Base-by-base conservation (phyloP, 2,797 vertebrate genomes). In the Poeciliopsis infans region DNA sequence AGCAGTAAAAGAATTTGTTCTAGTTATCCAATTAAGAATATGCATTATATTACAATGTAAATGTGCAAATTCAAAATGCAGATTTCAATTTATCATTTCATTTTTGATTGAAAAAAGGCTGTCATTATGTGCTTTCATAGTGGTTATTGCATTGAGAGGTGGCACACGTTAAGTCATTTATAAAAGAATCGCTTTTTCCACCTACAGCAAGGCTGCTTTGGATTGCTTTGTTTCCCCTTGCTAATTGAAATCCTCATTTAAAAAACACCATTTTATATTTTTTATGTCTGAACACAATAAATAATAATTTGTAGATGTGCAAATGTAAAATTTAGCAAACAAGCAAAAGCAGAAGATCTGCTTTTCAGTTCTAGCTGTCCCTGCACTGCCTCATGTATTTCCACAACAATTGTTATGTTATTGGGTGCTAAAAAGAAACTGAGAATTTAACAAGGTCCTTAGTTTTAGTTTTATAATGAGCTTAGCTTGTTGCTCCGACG, bases 11-110 rank as follows among this genome's bases (percentile, higher is more conserved):
- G 11, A 75, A 70, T 10, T 2, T 46, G 53, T 31, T 2, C 57
- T 78, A 78, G 49, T 88, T 73, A 33, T 74, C 18, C 3, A 59
- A 73, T 78, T 45, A 84, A 68, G 75, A 77, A 78, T 79, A 51
- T n/a, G 15, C 5, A 41, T 36, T 72, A 28, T 61, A 69, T 81
- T 57, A 43, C 43, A 57, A 25, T 25, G 20, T 53, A 25, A 53
- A 53, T 53, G 31, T 16, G 6, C 18, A 33, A 39, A 20, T 39
- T 10, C 18, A 39, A 66, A 66, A 66, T 39, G 7, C 18, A 39
- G 15, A 33, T 64, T 66, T 39, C 33, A 66, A 66, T 39, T 39
- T 23, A 66, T 66, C 2, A 23, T 39, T 20, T 20, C 6, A 18
- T 36, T 59, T 20, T 33, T 57, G n/a, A 28, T 13, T 28, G n/a